Evolutionary conservation across 2,797 vertebrate genomes (phyloP), one percentile per base, ranked within the genome.

Genomic region (Anguilla anguilla): DNA sequence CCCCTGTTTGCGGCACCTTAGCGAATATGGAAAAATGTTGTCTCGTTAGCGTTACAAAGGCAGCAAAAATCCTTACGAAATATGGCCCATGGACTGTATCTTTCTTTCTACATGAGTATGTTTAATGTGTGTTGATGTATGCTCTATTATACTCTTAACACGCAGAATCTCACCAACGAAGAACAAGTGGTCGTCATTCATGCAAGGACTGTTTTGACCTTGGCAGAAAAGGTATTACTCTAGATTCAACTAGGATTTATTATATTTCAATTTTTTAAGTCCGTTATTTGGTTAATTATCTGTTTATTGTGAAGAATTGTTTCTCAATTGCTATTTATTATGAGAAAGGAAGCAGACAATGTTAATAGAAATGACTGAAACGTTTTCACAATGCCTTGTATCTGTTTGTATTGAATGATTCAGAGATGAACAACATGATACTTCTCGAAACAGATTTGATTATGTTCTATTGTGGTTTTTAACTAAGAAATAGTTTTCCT

Each of bases 181-280:
- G 98, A 99, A 92, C 98, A 99, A 92, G 98, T 99, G 88, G 95
- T 97, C 6, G 95, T 99, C 91, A 99, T 99, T 88, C 98, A 99
- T 87, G 98, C 98, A 15, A 95, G 98, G 93, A 99, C 97, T 0
- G 97, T 99, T 0, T 96, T 99, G 85, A 98, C 98, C 0, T 89
- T 99, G 93, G 97, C 98, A 0, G 98, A 99, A 90, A 99, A 99
- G 98, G 98, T 99, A 95, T n/a, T 13, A 82, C 46, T 31, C 10
- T 51, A 82, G 43, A 10, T 25, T 82, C 25, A 82, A 51, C 43
- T n/a, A 82, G 51, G 25, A 6, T 28, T 0, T n/a, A 84, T 57
- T 59, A 17, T 28, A 15, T 31, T 28, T 31, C 3, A 19, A 3
- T 57, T 83, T 3, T 6, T 51, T 49, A 0, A 53, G 7, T 51